phyloP scores from a whole-genome alignment of 2,888 invertebrate genomes.

The Acleris laterana region DNA sequence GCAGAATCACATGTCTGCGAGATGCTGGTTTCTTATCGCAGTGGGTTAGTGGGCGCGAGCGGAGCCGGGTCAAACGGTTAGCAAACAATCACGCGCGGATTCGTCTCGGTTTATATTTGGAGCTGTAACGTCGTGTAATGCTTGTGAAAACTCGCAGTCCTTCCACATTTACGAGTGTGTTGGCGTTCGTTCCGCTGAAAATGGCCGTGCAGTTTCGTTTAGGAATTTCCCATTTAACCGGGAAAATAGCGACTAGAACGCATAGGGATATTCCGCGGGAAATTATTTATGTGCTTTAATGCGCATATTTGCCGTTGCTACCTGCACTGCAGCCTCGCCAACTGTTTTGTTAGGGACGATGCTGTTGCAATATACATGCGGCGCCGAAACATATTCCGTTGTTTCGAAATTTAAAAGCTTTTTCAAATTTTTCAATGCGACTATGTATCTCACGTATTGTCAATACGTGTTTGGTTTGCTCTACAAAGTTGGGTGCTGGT shows the following conservation, averaged over 20 bases:
- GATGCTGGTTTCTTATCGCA: slow-evolving; percentile 60
- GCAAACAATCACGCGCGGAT: slow-evolving; percentile 69
- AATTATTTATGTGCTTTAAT: slow-evolving; percentile 39
- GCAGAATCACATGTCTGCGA: slow-evolving; percentile 53
- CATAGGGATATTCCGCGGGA: slow-evolving; percentile 32
- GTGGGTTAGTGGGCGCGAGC: slow-evolving; percentile 78
- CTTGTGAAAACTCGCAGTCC: slow-evolving; percentile 63
- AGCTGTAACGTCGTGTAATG: slow-evolving; percentile 64
- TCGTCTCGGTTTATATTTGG: slow-evolving; percentile 69
- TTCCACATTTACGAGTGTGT: slow-evolving; percentile 51
- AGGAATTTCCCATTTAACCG: slow-evolving; percentile 39
- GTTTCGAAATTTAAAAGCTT: slow-evolving; percentile 26
- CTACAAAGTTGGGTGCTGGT: not conserved
- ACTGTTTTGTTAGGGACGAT: slow-evolving; percentile 33
- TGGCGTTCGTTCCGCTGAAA: slow-evolving; percentile 60
- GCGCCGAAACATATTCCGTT: slow-evolving; percentile 21
- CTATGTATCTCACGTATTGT: slow-evolving; percentile 9
- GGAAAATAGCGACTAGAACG: slow-evolving; percentile 35
- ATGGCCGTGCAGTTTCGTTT: slow-evolving; percentile 50
- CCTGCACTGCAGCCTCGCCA: slow-evolving; percentile 25
- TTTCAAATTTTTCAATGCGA: slow-evolving; percentile 24
- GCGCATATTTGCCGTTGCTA: slow-evolving; percentile 36
- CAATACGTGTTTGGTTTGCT: slow-evolving; percentile 6
- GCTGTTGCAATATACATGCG: not conserved
- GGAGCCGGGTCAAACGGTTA: slow-evolving; percentile 77